Base-by-base conservation (phyloP, 2,888 invertebrate species). In the Drosophila monieri region DNA sequence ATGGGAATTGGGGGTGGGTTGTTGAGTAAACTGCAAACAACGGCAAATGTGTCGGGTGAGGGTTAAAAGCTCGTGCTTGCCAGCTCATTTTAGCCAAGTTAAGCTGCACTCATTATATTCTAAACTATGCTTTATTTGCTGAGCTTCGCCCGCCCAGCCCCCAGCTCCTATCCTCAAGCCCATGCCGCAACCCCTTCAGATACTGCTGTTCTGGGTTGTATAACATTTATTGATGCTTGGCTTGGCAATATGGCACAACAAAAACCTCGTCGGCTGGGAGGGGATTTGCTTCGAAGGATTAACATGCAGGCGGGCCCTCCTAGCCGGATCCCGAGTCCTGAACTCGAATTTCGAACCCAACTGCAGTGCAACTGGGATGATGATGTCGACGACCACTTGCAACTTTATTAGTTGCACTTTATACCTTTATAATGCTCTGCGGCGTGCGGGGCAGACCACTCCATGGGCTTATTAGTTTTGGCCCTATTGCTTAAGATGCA, bases 181-280 rank as follows among this genome's bases (percentile, higher is more conserved):
- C n/a, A n/a, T 6, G 6, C 35, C 14, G 48, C 47, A 49, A 49
- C 49, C 35, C 21, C 62, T 44, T 57, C 10, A 49, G 57, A 44
- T 56, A 23, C 57, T 60, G 52, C 56, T 70, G 78, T 67, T 74
- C 66, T 75, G 59, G 59, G 73, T 77, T 70, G 85, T 73, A 70
- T 44, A 84, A 77, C 81, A 85, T 76, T 81, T 83, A 85, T 83
- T 85, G 83, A 83, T 85, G 83, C 80, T 85, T 78, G 74, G 76
- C 62, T 69, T 67, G 70, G 74, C 72, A 75, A 57, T 60, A 64
- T 47, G 27, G 8, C 27, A 44, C 62, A 69, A 62, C 52, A 72
- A 59, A 64, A 58, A 49, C 49, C 15, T 18, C 53, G 18, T 37
- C 23, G 53, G 37, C 23, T 32, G 61, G 59, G 21, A 51, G 51